phyloP scores from a whole-genome alignment of 2,113 vertebrate species.

The Daubentonia madagascariensis region DNA sequence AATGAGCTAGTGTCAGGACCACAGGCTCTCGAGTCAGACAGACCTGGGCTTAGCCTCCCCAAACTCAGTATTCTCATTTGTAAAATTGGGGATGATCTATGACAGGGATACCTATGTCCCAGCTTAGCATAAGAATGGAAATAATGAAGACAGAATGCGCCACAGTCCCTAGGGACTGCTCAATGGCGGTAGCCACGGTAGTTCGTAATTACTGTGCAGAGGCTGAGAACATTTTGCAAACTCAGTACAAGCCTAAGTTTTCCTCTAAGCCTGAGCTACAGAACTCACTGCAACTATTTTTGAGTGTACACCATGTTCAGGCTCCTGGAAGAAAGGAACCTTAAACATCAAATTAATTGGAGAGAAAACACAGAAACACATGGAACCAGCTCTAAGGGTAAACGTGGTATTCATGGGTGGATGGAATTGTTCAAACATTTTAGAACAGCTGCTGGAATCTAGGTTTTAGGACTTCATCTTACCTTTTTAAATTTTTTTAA shows the following conservation, averaged over 20 bases:
- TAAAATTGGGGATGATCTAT: not conserved
- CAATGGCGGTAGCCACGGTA: not conserved
- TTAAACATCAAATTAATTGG: not conserved
- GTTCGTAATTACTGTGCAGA: not conserved
- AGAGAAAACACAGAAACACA: not conserved
- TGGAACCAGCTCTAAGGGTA: not conserved
- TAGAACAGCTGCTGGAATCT: not conserved
- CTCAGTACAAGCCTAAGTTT: not conserved
- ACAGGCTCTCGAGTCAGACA: not conserved
- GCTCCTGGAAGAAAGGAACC: not conserved
- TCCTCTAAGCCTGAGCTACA: not conserved
- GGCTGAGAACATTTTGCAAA: not conserved
- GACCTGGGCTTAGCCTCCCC: not conserved
- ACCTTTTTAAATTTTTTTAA: not conserved
- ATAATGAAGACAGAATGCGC: not conserved
- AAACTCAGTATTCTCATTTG: not conserved
- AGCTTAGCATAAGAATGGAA: not conserved
- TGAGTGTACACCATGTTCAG: not conserved
- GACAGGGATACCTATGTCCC: not conserved
- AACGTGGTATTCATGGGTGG: not conserved
- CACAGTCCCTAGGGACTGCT: not conserved
- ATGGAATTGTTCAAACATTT: not conserved
- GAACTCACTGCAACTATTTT: not conserved
- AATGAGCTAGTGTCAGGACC: accelerated
- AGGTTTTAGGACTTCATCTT: slow-evolving; percentile 16